Percentiles rank a stretch among this genome's conserved stretches.
Evolutionary conservation across 2,113 vertebrate genomes (phyloP).

Genomic region (Eublepharis macularius): DNA sequence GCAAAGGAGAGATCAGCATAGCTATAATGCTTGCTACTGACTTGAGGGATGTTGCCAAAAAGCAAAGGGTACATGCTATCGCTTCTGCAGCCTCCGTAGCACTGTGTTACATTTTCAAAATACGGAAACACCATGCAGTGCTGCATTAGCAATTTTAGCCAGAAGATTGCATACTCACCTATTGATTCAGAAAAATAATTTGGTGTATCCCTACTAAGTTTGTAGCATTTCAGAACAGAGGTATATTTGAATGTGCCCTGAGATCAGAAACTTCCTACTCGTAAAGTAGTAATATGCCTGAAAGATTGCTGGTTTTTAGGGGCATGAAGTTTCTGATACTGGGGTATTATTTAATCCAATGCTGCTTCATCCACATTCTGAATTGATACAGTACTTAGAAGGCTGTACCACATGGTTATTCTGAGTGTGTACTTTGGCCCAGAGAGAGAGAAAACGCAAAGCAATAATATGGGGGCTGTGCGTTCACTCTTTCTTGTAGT

Average conservation of each 20-base stretch:
- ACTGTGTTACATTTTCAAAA: background rate
- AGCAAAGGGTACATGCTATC: background rate
- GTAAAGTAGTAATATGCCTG: background rate
- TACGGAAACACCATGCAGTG: background rate
- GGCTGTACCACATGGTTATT: background rate
- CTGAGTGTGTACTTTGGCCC: background rate
- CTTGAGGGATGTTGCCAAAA: background rate
- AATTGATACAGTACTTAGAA: background rate
- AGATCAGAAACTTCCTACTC: background rate
- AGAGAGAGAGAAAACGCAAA: background rate
- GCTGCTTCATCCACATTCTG: background rate
- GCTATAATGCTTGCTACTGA: background rate
- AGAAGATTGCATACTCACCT: background rate
- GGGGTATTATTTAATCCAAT: background rate
- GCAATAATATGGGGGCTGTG: background rate
- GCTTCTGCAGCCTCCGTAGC: background rate
- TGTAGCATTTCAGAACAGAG: background rate
- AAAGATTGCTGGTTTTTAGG: background rate
- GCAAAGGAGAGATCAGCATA: background rate
- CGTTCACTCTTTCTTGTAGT: background rate
- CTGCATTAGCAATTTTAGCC: background rate
- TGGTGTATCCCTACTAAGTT: background rate
- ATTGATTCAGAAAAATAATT: background rate
- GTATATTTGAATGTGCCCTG: background rate
- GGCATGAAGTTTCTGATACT: background rate